Percentiles rank a stretch among this genome's conserved stretches.
Evolutionary conservation across 2,888 invertebrate genomes (phyloP).

Genomic region (Sepiola atlantica): DNA sequence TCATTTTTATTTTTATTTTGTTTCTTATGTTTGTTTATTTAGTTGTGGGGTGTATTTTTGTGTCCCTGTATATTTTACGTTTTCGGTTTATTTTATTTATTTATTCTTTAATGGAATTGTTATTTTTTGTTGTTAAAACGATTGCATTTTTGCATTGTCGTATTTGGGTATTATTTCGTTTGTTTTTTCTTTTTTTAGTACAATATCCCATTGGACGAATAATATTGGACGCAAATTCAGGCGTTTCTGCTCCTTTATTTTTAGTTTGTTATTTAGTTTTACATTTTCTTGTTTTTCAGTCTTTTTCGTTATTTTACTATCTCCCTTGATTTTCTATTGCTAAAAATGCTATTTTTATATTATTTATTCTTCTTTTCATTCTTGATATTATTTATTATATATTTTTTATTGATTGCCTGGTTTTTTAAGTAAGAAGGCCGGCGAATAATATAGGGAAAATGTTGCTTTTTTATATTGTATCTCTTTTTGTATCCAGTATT

Average conservation of each 20-base stretch:
- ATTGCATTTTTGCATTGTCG: not conserved
- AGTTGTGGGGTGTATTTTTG: not conserved
- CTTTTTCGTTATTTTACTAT: not conserved
- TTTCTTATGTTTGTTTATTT: not conserved
- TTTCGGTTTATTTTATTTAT: not conserved
- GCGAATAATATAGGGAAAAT: too few species aligned
- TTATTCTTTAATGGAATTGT: not conserved
- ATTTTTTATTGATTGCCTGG: too few species aligned
- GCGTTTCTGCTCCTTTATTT: not conserved
- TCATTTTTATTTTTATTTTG: not conserved
- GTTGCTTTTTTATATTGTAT: too few species aligned
- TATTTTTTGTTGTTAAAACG: not conserved
- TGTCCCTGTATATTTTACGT: not conserved
- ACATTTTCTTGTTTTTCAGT: not conserved
- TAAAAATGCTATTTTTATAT: too few species aligned
- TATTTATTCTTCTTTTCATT: too few species aligned
- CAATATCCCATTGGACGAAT: not conserved
- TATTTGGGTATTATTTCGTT: not conserved
- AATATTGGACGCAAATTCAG: not conserved
- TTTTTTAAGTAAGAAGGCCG: too few species aligned
- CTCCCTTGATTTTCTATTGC: too few species aligned
- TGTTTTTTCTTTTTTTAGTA: not conserved
- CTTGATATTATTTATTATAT: too few species aligned
- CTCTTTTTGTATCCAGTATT: too few species aligned
- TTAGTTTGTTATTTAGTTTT: not conserved